These are phyloP conservation scores for Drosophila nebulosa DNA, from an alignment of 1,140 invertebrate species.

Conservation along the genomic window DNA sequence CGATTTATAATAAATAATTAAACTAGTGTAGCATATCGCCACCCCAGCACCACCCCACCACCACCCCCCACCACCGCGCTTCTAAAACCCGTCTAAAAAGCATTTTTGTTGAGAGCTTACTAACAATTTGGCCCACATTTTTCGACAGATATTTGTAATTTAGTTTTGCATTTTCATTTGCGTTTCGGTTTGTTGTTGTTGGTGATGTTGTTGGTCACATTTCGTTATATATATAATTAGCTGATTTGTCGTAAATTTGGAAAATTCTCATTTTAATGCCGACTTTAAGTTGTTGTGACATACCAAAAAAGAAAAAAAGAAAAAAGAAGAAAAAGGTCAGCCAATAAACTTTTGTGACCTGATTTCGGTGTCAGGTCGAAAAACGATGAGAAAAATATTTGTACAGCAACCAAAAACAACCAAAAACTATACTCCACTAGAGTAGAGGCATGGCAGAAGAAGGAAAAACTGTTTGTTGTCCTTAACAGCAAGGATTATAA, in stretches of 20 bases:
- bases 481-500: slow-evolving; percentile 70
- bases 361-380: slow-evolving; percentile 46
- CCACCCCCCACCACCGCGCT: too few relatives aligned
- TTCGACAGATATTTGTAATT: slow-evolving; percentile 16
- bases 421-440: background rate
- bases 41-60: too few relatives aligned
- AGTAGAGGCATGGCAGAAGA: background rate
- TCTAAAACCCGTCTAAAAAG: background rate
- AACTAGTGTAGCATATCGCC: slow-evolving; percentile 37
- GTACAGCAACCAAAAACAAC: slow-evolving; percentile 14
- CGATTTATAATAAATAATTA: slow-evolving; percentile 59
- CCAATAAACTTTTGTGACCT: slow-evolving; percentile 78
- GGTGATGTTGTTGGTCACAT: too few relatives aligned
- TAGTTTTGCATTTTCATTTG: background rate
- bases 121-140: slow-evolving; percentile 4
- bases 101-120: background rate
- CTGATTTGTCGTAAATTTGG: background rate
- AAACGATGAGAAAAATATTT: slow-evolving; percentile 48
- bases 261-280: background rate
- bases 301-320: background rate
- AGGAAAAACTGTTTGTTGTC: slow-evolving; percentile 31
- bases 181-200: background rate
- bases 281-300: background rate
- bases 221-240: background rate
- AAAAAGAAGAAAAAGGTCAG: slow-evolving; percentile 33